These are phyloP conservation scores for Poicephalus gulielmi DNA, from an alignment of 2,113 vertebrate genomes.

Conservation along the genomic window DNA sequence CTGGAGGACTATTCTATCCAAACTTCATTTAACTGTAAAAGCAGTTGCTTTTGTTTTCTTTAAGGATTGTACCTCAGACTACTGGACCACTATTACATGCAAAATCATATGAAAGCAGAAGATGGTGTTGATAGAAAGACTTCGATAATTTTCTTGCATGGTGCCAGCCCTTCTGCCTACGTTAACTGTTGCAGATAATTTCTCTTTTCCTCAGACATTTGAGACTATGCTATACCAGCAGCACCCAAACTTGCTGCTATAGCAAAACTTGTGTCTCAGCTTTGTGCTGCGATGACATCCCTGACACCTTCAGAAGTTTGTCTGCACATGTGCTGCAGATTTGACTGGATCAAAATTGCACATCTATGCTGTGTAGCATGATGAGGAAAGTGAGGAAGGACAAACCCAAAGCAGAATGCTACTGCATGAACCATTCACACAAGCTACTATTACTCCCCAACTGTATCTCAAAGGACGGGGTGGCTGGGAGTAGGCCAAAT, in stretches of 20 bases:
- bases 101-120: background rate
- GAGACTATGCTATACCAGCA: background rate
- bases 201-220: background rate
- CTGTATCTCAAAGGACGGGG: background rate
- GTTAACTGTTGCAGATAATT: background rate
- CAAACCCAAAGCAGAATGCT: background rate
- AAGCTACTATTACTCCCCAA: background rate
- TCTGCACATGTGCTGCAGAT: background rate
- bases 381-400: background rate
- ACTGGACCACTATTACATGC: background rate
- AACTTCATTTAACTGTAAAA: background rate
- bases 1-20: background rate
- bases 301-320: background rate
- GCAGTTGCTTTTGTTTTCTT: background rate
- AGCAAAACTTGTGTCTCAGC: background rate
- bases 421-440: background rate
- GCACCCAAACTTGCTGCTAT: background rate
- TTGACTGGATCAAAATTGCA: background rate
- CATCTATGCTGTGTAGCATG: accelerated
- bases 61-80: background rate
- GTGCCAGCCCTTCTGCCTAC: background rate
- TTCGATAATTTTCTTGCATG: background rate
- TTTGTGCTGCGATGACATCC: accelerated
- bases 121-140: background rate
- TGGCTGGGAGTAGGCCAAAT: background rate